Conservation (phyloP, 2,797 vertebrate genomes). For the Sylvilagus floridanus region DNA sequence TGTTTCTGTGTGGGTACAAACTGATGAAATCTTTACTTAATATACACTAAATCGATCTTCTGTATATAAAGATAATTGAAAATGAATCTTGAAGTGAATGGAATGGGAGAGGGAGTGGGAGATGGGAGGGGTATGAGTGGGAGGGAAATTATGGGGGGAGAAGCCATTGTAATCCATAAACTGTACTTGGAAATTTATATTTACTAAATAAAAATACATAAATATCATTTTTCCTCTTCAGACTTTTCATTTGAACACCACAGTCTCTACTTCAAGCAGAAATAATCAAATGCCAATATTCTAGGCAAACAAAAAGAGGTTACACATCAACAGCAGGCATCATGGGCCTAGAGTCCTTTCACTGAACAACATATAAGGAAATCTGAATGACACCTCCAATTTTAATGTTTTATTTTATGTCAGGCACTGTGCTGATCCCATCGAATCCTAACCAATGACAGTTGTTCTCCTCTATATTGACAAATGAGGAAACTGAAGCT, state of each 20-base stretch:
- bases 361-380: not conserved
- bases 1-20: too few species aligned
- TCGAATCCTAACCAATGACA: not conserved
- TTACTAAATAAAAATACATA: too few species aligned
- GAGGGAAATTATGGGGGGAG: too few species aligned
- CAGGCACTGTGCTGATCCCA: not conserved
- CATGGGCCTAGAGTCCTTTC: slow-evolving; percentile 22
- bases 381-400: not conserved
- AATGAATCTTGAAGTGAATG: too few species aligned
- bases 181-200: too few species aligned
- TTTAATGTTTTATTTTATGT: slow-evolving; percentile 47
- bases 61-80: too few species aligned
- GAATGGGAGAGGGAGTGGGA: too few species aligned
- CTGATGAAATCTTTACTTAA: too few species aligned
- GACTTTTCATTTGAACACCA: slow-evolving; percentile 48
- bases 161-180: too few species aligned
- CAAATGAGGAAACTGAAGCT: slow-evolving; percentile 9
- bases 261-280: slow-evolving; percentile 30
- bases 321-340: slow-evolving; percentile 8
- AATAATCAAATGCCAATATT: not conserved
- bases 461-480: not conserved
- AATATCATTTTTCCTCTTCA: not conserved
- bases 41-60: too few species aligned
- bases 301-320: not conserved
- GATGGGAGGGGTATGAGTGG: too few species aligned